A percentile compares a stretch with the other conserved stretches of the same genome.
Evolutionary conservation across 2,888 invertebrate genomes (phyloP).

Genomic region (Dryobotodes eremita): DNA sequence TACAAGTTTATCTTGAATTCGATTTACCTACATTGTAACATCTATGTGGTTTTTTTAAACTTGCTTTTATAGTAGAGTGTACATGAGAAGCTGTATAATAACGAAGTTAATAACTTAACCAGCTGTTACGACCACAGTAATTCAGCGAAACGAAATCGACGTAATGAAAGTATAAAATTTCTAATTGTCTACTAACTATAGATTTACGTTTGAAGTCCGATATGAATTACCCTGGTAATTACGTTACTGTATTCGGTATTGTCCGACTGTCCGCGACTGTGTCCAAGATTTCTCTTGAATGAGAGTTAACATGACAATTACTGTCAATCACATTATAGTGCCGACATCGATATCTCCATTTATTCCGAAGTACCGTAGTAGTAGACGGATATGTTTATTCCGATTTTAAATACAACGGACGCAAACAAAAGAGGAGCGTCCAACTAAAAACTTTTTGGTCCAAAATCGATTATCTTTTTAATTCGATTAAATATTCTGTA

Average conservation of each 20-base stretch:
- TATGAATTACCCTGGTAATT: conserved; percentile 35
- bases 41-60: too few relatives aligned
- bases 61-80: background rate
- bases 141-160: conserved; percentile 22
- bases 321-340: conserved; percentile 47
- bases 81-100: conserved; percentile 11
- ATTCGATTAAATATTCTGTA: background rate
- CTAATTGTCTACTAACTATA: conserved; percentile 29
- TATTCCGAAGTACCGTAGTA: conserved; percentile 18
- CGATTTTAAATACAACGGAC: background rate
- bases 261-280: conserved; percentile 3
- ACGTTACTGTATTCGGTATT: conserved; percentile 23
- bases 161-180: conserved; percentile 36
- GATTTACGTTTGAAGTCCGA: conserved; percentile 3
- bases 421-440: conserved; percentile 19
- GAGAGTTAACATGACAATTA: conserved; percentile 52
- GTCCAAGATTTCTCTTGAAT: conserved; percentile 33
- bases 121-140: conserved; percentile 7
- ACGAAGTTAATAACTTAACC: background rate
- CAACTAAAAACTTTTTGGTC: background rate
- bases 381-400: background rate
- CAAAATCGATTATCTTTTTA: conserved; percentile 20
- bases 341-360: conserved; percentile 41
- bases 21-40: too few relatives aligned
- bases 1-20: background rate